These are phyloP conservation scores for Gorsachius magnificus DNA, from an alignment of 2,797 vertebrate genomes.

Conservation along the genomic window DNA sequence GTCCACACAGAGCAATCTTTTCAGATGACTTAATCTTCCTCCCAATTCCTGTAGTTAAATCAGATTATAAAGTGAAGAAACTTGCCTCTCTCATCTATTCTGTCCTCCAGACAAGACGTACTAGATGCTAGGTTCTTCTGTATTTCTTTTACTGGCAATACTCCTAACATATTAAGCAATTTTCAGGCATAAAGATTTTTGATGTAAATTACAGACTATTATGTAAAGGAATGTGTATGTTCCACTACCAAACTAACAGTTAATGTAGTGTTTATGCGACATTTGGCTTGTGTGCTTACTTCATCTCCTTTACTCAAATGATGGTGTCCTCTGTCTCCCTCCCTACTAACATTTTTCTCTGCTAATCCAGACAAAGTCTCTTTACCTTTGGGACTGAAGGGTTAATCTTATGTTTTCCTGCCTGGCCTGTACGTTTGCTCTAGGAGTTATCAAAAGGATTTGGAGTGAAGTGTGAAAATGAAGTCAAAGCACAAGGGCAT, in stretches of 20 bases:
- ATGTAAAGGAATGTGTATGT: neutral
- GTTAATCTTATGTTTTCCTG: neutral
- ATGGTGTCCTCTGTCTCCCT: neutral
- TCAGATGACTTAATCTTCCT: neutral
- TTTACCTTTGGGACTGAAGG: neutral
- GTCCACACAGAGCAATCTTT: neutral
- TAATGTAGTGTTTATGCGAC: neutral
- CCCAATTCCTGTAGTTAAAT: neutral
- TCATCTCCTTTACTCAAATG: neutral
- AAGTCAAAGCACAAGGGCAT: neutral
- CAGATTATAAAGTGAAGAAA: neutral
- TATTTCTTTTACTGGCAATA: neutral
- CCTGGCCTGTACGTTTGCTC: neutral
- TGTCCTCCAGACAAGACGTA: neutral
- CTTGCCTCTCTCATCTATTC: neutral
- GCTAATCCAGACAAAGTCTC: neutral
- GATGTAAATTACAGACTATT: neutral
- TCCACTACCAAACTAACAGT: neutral
- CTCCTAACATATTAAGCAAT: neutral
- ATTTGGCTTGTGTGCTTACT: neutral
- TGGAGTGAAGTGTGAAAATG: neutral
- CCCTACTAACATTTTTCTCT: neutral
- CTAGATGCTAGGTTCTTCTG: neutral
- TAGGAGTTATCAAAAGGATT: slow-evolving; percentile 23
- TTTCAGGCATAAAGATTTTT: neutral